Evolutionary conservation across 1,140 invertebrate species (phyloP), one percentile per base, ranked within the genome.

Genomic region (Antheraea pernyi): DNA sequence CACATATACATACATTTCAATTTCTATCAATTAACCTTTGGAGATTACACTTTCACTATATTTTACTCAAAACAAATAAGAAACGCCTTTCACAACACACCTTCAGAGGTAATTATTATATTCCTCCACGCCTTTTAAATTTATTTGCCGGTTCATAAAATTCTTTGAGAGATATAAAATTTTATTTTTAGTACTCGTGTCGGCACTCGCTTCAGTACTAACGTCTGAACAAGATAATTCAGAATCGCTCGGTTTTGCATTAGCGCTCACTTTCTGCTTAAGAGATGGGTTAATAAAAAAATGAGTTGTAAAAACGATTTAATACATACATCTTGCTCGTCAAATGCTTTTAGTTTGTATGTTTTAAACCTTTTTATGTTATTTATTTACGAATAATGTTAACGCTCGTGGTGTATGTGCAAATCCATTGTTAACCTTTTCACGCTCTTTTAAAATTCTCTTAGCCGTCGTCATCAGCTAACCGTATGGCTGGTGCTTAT

Each of bases 181-280:
- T 30, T 61, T 61, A 22, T 61, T 61, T 22, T 22, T 11, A 30
- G 22, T 30, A 22, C 59, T 30, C 36, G 19, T 61, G 19, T 61
- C 60, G 60, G n/a, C 19, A 61, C 19, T 61, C 60, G 19, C 30
- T 67, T 53, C 46, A n/a, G 46, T 1, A 59, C 22, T 36, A 61
- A 68, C 58, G 53, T 53, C 36, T 61, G 36, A 48, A 42, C 61
- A 30, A 66, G 64, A 66, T 64, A 70, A 66, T 70, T 70, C 65
- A 62, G 59, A 70, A 67, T 70, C 69, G 61, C 58, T 70, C 69
- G 59, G 69, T 61, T 70, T 70, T 70, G 66, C 69, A 70, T 70
- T 70, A 70, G 69, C 63, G 63, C 37, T 65, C 36, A 19, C 19
- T 22, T 61, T 61, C 19, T 61, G 19, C 36, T 61, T 30, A 22